Evolutionary conservation across 2,113 vertebrate species (phyloP), one percentile per base, ranked within the genome.

Genomic region (Phoenicopterus ruber): DNA sequence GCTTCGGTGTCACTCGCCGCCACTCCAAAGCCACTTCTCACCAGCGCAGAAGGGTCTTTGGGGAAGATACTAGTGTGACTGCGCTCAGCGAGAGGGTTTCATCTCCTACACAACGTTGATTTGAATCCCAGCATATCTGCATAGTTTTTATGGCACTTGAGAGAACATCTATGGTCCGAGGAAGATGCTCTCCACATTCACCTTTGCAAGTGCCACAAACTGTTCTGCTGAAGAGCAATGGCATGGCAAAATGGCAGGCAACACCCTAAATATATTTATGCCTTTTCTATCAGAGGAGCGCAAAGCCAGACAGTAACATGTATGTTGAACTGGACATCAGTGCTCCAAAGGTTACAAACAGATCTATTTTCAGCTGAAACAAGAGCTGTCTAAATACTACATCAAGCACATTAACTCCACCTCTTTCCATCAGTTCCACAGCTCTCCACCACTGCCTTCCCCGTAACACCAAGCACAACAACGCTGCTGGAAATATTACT

Each of bases 41-140:
- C 5, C 62, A 73, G 32, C 8, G 22, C 2, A 80, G 22, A 69
- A 47, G n/a, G n/a, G 7, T 55, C 47, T 71, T 17, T 14, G 21
- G 46, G 26, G n/a, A 54, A 54, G 47, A 34, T 20, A 40, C 4
- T 20, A 28, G 14, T 8, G 25, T 46, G 42, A 54, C 71, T 13
- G 13, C 10, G 7, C 25, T 63, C 15, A 50, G 52, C 1, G 3
- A 50, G 50, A 90, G n/a, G 15, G 38, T 55, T 86, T 69, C 9
- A 21, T 26, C 24, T 49, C 54, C 74, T 24, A 25, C 9, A 44
- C 31, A 7, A 17, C 0, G 1, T 4, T 19, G 0, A 52, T 49
- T 50, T 65, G 38, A 38, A 62, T 34, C 58, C 11, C 40, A 49
- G 24, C 13, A 42, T 16, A 26, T 50, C 2, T 73, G 20, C 9